Conservation (phyloP, 1,140 invertebrate species). For the Ceratoteleas bidentatus region DNA sequence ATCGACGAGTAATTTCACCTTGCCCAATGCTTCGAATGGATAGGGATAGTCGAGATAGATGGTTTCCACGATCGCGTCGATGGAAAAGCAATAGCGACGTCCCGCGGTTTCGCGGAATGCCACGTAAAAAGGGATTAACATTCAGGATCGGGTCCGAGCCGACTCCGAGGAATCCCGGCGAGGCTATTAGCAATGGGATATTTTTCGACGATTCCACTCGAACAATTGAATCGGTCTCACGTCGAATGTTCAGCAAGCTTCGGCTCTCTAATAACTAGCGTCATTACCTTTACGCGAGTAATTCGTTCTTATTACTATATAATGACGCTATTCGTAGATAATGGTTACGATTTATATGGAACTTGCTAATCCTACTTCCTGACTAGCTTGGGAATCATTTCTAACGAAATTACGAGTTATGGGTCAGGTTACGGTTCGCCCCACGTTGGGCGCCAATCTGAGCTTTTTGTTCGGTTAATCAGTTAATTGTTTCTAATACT, state of each 20-base stretch:
- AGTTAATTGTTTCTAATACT: slow-evolving; percentile 31
- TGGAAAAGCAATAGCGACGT: no score
- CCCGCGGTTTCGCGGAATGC: no score
- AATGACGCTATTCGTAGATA: slow-evolving; percentile 54
- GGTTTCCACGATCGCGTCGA: no score
- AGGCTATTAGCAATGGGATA: not conserved
- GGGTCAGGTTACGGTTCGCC: slow-evolving; percentile 14
- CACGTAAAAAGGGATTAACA: slow-evolving; percentile 11
- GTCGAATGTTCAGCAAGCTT: slow-evolving; percentile 40
- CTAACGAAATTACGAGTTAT: slow-evolving; percentile 47
- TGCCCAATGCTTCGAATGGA: not conserved
- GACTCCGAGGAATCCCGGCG: not conserved
- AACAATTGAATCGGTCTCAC: slow-evolving; percentile 33
- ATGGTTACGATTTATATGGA: slow-evolving; percentile 60
- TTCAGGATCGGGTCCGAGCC: slow-evolving; percentile 12
- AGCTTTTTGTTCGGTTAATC: slow-evolving; percentile 10
- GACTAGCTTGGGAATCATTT: slow-evolving; percentile 30
- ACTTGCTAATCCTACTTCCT: slow-evolving; percentile 44
- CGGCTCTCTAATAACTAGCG: slow-evolving; percentile 33
- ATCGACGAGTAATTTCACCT: slow-evolving; percentile 2
- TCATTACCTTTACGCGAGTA: slow-evolving; percentile 58
- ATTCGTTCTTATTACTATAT: slow-evolving; percentile 65
- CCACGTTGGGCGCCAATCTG: slow-evolving; percentile 3
- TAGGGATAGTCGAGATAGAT: no score
- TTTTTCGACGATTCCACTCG: slow-evolving; percentile 39